Evolutionary conservation across 2,113 vertebrate species (phyloP).

Genomic region (Sinosuthora webbiana): DNA sequence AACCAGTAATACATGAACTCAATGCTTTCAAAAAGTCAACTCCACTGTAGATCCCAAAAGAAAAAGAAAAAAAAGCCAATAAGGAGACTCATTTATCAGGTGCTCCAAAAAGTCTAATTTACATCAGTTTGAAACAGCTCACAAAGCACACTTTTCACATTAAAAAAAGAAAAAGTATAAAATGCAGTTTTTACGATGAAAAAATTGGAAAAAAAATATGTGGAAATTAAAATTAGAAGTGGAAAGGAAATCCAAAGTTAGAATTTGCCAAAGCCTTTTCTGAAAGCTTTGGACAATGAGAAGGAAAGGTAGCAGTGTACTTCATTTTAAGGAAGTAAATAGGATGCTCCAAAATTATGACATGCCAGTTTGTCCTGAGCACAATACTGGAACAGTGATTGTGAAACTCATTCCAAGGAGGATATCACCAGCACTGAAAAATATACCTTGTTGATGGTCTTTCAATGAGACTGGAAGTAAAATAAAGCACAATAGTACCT

Average conservation of each 20-base stretch:
- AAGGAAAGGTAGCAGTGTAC: background rate
- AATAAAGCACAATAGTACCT: background rate
- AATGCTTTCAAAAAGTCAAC: background rate
- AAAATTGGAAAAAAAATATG: rapidly evolving
- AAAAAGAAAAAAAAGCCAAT: background rate
- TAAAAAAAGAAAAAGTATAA: background rate
- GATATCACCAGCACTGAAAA: background rate
- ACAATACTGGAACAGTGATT: background rate
- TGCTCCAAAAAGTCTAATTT: background rate
- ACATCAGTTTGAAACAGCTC: background rate
- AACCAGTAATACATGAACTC: background rate
- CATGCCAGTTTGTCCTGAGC: background rate
- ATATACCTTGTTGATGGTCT: background rate
- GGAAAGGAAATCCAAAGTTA: background rate
- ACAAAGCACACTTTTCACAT: background rate
- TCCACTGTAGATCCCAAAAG: background rate
- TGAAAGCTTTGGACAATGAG: background rate
- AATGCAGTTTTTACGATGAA: background rate
- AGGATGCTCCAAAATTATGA: background rate
- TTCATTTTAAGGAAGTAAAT: background rate
- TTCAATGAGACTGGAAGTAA: background rate
- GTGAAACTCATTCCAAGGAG: background rate
- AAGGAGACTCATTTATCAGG: background rate
- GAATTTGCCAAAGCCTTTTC: background rate
- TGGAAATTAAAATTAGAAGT: background rate